Evolutionary conservation across 2,797 vertebrate species (phyloP).

Genomic region (Melanotaenia boesemani): DNA sequence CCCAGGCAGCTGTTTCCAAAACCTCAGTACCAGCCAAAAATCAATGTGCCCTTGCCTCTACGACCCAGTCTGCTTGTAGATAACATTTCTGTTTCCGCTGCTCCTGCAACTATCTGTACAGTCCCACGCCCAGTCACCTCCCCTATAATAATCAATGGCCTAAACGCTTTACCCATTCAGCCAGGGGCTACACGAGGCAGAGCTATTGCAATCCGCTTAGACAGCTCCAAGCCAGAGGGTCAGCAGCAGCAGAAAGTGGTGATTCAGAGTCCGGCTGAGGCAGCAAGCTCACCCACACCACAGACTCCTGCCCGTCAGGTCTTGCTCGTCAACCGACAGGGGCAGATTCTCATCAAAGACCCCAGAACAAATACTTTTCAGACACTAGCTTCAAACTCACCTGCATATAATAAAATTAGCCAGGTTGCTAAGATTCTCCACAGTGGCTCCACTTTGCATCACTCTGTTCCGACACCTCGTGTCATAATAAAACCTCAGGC

Average conservation of each 20-base stretch:
- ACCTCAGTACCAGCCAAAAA: conserved; percentile 45
- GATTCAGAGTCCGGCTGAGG: conserved; percentile 31
- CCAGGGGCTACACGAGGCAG: conserved; percentile 49
- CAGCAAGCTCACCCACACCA: background rate
- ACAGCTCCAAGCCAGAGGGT: conserved; percentile 41
- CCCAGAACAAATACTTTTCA: conserved; percentile 81
- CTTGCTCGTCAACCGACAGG: conserved; percentile 88
- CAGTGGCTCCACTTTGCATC: conserved; percentile 63
- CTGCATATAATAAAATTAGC: conserved; percentile 79
- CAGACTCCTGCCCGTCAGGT: conserved; percentile 76
- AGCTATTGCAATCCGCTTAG: conserved; percentile 77
- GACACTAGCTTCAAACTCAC: conserved; percentile 69
- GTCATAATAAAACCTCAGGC: conserved; percentile 61
- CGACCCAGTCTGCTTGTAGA: conserved; percentile 23
- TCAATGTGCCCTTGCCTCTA: conserved; percentile 57
- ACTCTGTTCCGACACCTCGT: conserved; percentile 46
- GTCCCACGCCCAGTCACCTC: conserved; percentile 64
- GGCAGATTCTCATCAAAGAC: conserved; percentile 91
- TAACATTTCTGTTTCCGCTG: conserved; percentile 30
- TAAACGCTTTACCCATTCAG: conserved; percentile 73
- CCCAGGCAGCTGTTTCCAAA: conserved; percentile 48
- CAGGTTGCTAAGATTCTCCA: conserved; percentile 84
- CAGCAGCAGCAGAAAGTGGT: conserved; percentile 32
- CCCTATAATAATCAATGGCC: conserved; percentile 84
- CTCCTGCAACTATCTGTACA: conserved; percentile 34